A percentile compares a stretch with the other conserved stretches of the same genome.
These are phyloP conservation scores for Chaetorhynchus papuensis DNA, from an alignment of 2,113 vertebrate species.

Conservation along the genomic window DNA sequence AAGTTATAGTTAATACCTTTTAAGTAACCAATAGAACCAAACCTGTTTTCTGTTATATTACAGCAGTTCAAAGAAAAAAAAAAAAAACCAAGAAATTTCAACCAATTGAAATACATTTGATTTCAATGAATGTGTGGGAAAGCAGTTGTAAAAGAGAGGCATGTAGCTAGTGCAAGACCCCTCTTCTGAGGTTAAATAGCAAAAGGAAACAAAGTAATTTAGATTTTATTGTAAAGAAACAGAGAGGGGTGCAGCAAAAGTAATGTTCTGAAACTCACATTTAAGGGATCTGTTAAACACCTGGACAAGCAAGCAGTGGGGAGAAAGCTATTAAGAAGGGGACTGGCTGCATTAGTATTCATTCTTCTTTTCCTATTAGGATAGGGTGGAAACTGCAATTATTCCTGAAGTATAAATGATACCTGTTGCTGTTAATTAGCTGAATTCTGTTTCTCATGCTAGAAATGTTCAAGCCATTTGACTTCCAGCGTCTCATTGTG, in stretches of 20 bases:
- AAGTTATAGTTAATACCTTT: slow-evolving; percentile 59
- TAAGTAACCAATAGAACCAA: slow-evolving; percentile 46
- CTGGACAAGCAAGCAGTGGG: neutral
- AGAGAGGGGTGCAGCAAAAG: neutral
- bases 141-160: slow-evolving; percentile 33
- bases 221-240: slow-evolving; percentile 1
- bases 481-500: neutral
- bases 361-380: neutral
- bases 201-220: slow-evolving; percentile 29
- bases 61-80: slow-evolving; percentile 53
- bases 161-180: neutral
- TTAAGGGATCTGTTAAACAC: slow-evolving; percentile 23
- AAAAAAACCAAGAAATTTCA: neutral
- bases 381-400: neutral
- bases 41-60: slow-evolving; percentile 62
- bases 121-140: neutral
- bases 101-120: slow-evolving; percentile 15
- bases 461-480: neutral
- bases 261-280: neutral
- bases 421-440: neutral
- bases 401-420: neutral
- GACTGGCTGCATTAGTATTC: neutral
- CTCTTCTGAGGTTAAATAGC: neutral
- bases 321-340: neutral
- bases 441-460: neutral